A percentile compares a stretch with the other conserved stretches of the same genome.
Conservation (phyloP, 2,888 invertebrate genomes). For the Ceriagrion tenellum region DNA sequence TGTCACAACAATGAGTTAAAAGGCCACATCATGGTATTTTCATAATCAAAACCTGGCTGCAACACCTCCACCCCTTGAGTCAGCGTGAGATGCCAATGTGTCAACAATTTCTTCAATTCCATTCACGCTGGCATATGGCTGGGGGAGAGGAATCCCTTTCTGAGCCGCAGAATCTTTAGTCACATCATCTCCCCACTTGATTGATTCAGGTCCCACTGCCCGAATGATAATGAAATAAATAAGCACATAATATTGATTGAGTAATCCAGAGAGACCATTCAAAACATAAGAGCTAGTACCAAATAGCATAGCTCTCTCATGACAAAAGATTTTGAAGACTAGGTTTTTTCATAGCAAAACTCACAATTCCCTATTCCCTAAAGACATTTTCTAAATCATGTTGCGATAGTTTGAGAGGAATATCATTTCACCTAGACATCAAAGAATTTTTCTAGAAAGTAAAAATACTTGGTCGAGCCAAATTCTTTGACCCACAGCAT, state of each 20-base stretch:
- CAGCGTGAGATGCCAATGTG: constrained; percentile 84
- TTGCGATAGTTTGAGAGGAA: no score
- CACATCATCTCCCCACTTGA: constrained; percentile 48
- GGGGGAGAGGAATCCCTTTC: constrained; percentile 68
- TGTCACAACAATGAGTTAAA: neutral
- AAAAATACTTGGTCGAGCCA: no score
- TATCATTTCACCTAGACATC: no score
- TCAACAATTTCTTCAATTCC: constrained; percentile 84
- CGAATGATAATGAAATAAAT: neutral
- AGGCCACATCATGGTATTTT: neutral
- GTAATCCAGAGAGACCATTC: no score
- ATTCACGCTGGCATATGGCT: constrained; percentile 83
- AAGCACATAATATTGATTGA: neutral
- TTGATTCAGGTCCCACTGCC: constrained; percentile 40
- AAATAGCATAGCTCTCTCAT: no score
- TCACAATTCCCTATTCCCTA: no score
- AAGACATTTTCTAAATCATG: no score
- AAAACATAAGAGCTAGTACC: no score
- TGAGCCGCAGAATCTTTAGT: neutral
- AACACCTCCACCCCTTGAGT: constrained; percentile 86
- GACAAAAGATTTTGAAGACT: no score
- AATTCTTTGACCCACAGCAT: no score
- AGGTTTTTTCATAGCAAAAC: no score
- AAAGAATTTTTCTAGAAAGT: no score
- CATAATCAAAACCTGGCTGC: constrained; percentile 82